A percentile compares a stretch with the other conserved stretches of the same genome.
phyloP scores from a whole-genome alignment of 2,113 vertebrate species.

The Thalassarche chlororhynchos region DNA sequence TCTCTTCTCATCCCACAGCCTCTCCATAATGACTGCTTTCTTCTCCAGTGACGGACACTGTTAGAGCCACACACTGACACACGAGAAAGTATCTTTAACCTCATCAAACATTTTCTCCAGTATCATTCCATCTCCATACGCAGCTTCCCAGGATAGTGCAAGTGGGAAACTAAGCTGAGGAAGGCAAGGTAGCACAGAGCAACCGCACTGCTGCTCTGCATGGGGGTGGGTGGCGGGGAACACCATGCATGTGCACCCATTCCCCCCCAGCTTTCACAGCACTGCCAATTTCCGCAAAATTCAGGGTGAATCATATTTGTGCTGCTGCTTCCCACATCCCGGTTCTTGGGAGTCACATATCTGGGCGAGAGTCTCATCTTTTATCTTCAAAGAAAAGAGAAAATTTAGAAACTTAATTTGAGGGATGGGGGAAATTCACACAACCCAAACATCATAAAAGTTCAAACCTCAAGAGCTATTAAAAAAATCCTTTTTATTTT shows the following conservation, averaged over 20 bases:
- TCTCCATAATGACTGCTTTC: neutral
- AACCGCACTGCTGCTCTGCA: neutral
- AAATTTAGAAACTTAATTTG: neutral
- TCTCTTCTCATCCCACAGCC: neutral
- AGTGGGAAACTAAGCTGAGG: neutral
- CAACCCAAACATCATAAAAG: neutral
- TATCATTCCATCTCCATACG: neutral
- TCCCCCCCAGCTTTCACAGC: accelerated
- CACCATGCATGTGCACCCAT: neutral
- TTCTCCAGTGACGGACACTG: neutral
- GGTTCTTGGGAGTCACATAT: neutral
- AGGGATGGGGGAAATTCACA: neutral
- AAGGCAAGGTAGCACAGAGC: neutral
- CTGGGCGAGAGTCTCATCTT: neutral
- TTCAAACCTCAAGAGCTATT: neutral
- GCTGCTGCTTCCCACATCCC: neutral
- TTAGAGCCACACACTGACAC: neutral
- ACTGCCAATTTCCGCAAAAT: neutral
- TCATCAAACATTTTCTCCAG: neutral
- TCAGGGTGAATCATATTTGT: neutral
- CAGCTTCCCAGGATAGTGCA: neutral
- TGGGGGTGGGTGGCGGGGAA: neutral
- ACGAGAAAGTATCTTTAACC: neutral
- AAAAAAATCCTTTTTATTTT: neutral
- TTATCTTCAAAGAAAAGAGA: conserved; percentile 3